These are phyloP conservation scores for Sebastolobus alascanus DNA, from an alignment of 2,797 vertebrate genomes.

Conservation along the genomic window DNA sequence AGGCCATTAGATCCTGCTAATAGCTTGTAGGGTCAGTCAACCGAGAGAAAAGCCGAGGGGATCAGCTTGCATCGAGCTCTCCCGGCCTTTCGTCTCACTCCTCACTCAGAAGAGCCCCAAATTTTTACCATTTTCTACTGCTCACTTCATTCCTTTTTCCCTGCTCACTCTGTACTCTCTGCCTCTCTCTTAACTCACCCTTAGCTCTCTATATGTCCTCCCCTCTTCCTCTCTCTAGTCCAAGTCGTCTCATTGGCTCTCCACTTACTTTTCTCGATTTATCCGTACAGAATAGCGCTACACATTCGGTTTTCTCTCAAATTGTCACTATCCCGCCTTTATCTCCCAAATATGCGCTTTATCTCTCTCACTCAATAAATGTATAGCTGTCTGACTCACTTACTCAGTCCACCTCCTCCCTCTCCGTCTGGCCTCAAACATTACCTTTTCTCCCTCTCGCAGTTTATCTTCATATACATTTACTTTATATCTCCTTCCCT, in stretches of 20 bases:
- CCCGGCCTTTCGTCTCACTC: constrained; percentile 27
- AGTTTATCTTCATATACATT: neutral
- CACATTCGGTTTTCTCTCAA: neutral
- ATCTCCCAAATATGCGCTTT: neutral
- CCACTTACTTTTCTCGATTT: constrained; percentile 6
- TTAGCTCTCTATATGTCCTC: neutral
- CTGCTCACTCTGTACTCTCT: neutral
- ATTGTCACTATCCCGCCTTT: neutral
- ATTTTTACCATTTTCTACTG: constrained; percentile 13
- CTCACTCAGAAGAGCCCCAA: neutral
- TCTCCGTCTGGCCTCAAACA: neutral
- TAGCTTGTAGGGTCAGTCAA: constrained; percentile 90
- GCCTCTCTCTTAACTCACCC: constrained; percentile 6
- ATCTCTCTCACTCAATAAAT: neutral
- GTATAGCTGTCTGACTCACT: neutral
- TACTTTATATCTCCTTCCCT: neutral
- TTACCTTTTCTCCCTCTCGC: no score
- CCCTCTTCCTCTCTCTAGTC: neutral
- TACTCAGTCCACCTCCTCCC: neutral
- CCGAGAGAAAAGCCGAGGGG: constrained; percentile 79
- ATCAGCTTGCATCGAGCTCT: constrained; percentile 79
- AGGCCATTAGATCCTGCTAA: constrained; percentile 93
- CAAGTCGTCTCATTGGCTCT: neutral
- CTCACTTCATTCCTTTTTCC: constrained; percentile 8
- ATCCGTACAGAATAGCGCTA: neutral